Percentiles rank a stretch among this genome's conserved stretches.
Conservation (phyloP, 2,797 vertebrate species). For the Garrulus glandarius region DNA sequence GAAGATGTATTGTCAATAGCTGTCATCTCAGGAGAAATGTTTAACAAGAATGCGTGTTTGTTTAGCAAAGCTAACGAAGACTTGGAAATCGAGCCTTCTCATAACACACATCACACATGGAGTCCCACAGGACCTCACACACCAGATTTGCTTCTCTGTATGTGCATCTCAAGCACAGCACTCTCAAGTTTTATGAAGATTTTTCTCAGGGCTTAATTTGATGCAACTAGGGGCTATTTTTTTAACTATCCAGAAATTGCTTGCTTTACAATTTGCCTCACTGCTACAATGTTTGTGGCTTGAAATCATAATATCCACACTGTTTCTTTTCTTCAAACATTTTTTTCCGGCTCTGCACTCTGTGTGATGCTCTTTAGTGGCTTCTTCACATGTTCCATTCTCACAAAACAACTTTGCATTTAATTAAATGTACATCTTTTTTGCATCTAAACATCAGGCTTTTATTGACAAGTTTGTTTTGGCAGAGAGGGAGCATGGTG, state of each 20-base stretch:
- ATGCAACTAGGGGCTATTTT: not conserved
- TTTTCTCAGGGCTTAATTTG: conserved; percentile 36
- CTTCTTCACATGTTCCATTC: conserved; percentile 25
- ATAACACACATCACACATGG: not conserved
- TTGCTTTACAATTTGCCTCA: not conserved
- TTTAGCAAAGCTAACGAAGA: not conserved
- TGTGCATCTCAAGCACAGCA: fast-evolving
- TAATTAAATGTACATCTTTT: conserved; percentile 55
- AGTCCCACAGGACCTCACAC: not conserved
- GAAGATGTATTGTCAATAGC: conserved; percentile 17
- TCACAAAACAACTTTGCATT: conserved; percentile 30
- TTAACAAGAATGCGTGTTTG: not conserved
- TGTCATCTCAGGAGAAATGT: not conserved
- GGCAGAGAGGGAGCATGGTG: not conserved
- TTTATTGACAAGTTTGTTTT: conserved; percentile 57
- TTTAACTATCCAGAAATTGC: not conserved
- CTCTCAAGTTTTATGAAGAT: not conserved
- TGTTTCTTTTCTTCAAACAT: conserved; percentile 8
- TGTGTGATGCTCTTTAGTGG: conserved; percentile 35
- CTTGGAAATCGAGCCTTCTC: not conserved
- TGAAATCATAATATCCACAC: conserved; percentile 2
- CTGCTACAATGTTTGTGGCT: not conserved
- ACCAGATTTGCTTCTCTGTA: not conserved
- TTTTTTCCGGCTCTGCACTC: conserved; percentile 38
- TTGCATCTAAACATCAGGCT: conserved; percentile 42